Conservation (phyloP, 2,797 vertebrate species). For the Propithecus perrieri region DNA sequence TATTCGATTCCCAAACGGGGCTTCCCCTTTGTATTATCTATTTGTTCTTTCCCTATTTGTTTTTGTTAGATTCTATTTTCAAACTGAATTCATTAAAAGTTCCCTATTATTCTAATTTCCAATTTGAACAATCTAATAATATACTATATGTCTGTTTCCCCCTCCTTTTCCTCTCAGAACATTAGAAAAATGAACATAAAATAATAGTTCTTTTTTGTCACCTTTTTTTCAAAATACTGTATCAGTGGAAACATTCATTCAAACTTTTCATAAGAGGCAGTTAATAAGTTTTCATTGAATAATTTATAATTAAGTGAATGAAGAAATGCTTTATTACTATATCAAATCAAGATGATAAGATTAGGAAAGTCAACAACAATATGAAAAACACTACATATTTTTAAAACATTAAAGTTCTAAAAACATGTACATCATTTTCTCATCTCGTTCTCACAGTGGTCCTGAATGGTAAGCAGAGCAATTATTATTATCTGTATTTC, state of each 20-base stretch:
- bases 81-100: background rate
- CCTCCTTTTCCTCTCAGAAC: background rate
- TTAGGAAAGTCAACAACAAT: background rate
- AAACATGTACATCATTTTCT: background rate
- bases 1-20: background rate
- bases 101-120: background rate
- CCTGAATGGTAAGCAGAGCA: background rate
- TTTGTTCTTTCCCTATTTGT: background rate
- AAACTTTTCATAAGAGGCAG: background rate
- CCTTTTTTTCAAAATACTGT: background rate
- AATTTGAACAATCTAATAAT: background rate
- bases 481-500: too few species aligned
- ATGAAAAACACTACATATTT: background rate
- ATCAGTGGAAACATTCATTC: background rate
- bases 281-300: background rate
- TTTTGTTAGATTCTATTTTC: background rate
- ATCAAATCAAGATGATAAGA: background rate
- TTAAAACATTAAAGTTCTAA: background rate
- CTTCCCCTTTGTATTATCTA: background rate
- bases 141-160: background rate
- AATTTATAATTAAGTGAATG: background rate
- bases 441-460: background rate
- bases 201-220: background rate
- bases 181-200: background rate
- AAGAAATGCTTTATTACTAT: background rate